phyloP scores from a whole-genome alignment of 2,888 invertebrate species.

The Rhamnusium bicolor region DNA sequence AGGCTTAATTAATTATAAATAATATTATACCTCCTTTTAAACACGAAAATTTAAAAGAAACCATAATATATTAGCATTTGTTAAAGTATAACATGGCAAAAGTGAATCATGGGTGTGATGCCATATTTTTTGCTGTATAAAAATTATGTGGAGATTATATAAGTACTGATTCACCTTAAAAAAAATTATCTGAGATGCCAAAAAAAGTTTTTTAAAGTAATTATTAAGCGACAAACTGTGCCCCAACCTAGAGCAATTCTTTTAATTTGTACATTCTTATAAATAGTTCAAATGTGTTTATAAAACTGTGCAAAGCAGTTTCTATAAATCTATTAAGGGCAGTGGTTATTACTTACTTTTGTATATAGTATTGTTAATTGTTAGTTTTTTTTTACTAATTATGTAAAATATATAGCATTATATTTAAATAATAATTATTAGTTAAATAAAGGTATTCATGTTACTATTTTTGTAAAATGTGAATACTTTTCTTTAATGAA shows the following conservation, averaged over 20 bases:
- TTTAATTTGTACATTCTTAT: conserved; percentile 38
- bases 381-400: conserved; percentile 38
- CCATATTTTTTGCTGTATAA: not conserved
- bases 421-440: conserved; percentile 20
- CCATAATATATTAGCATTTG: no score
- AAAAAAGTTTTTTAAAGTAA: conserved; percentile 28
- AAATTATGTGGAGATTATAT: not conserved
- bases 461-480: conserved; percentile 23
- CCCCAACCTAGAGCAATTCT: conserved; percentile 40
- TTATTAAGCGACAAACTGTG: conserved; percentile 35
- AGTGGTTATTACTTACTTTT: conserved; percentile 39
- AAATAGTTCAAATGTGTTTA: conserved; percentile 34
- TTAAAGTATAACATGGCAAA: no score
- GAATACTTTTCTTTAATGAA: conserved; percentile 23
- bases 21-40: no score
- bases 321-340: conserved; percentile 35
- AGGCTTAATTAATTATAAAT: no score
- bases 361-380: conserved; percentile 42
- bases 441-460: conserved; percentile 27
- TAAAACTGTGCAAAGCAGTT: conserved; percentile 35
- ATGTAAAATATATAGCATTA: conserved; percentile 28
- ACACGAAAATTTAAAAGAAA: no score
- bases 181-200: conserved; percentile 26
- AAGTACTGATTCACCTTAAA: not conserved
- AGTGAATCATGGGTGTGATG: no score